Evolutionary conservation across 2,113 vertebrate species (phyloP).

Genomic region (Microtus ochrogaster): DNA sequence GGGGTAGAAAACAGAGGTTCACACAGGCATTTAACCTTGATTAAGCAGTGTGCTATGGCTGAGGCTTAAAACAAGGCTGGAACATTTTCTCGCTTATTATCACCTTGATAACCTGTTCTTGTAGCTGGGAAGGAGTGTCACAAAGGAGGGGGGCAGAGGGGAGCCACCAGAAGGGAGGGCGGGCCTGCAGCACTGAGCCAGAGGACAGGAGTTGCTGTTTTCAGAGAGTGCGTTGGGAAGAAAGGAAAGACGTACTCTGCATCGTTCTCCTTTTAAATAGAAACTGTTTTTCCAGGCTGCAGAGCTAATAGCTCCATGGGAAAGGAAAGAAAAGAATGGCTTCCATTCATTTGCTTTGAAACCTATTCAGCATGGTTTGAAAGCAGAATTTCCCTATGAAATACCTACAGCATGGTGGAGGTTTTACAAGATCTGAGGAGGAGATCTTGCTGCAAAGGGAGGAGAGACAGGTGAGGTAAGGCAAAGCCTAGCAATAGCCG

Average conservation of each 20-base stretch:
- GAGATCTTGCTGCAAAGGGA: too few relatives aligned
- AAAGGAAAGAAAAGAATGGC: conserved; percentile 44
- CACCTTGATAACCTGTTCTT: conserved; percentile 75
- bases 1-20: conserved; percentile 50
- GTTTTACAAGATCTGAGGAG: not conserved
- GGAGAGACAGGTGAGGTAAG: not conserved
- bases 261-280: conserved; percentile 62
- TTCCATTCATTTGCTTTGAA: conserved; percentile 57
- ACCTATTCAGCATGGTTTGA: conserved; percentile 22
- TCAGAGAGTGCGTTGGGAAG: not conserved
- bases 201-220: not conserved
- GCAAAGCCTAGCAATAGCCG: not conserved
- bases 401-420: not conserved
- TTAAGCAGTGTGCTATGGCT: conserved; percentile 45
- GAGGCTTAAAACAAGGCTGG: conserved; percentile 68
- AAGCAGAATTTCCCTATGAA: conserved; percentile 61
- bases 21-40: conserved; percentile 75
- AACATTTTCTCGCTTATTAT: conserved; percentile 75
- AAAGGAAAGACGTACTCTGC: conserved; percentile 45
- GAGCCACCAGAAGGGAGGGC: not conserved
- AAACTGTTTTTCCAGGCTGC: conserved; percentile 32
- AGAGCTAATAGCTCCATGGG: conserved; percentile 31
- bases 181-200: not conserved
- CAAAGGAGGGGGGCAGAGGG: fast-evolving
- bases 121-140: conserved; percentile 28